phyloP scores from a whole-genome alignment of 2,888 invertebrate species.

The Aphidoletes aphidimyza region DNA sequence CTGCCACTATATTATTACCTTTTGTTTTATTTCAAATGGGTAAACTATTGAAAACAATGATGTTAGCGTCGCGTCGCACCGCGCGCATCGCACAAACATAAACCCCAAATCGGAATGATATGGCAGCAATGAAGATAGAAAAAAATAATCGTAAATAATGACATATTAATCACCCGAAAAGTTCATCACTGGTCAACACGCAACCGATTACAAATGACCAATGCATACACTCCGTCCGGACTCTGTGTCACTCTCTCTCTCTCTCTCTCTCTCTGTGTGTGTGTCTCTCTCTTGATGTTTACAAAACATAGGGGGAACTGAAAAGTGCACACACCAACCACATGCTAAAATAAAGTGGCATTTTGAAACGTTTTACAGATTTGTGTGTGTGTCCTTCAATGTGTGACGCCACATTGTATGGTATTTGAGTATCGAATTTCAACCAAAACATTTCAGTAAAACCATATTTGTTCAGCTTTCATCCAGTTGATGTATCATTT shows the following conservation, averaged over 20 bases:
- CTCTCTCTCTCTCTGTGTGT: too few relatives aligned
- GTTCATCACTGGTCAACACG: slow-evolving; percentile 48
- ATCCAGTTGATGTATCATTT: background rate
- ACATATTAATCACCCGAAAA: slow-evolving; percentile 35
- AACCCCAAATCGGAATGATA: background rate
- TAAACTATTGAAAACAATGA: too few relatives aligned
- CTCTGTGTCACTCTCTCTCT: too few relatives aligned
- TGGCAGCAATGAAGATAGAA: background rate
- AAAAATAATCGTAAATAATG: slow-evolving; percentile 32
- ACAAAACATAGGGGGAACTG: slow-evolving; percentile 1
- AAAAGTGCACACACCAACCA: background rate
- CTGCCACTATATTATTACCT: background rate
- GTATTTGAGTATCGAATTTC: background rate
- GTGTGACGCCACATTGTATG: background rate
- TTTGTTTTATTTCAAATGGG: slow-evolving; percentile 3
- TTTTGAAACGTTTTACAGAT: background rate
- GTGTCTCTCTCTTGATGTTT: too few relatives aligned
- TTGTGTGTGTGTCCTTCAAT: background rate
- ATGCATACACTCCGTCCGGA: background rate
- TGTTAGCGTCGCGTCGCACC: too few relatives aligned
- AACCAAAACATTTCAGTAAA: background rate
- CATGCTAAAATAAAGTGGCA: slow-evolving; percentile 11
- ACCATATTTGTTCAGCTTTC: background rate
- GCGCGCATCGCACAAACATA: too few relatives aligned
- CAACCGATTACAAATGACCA: slow-evolving; percentile 3